Base-by-base conservation (phyloP, 2,113 vertebrate species). In the Pycnonotus jocosus region DNA sequence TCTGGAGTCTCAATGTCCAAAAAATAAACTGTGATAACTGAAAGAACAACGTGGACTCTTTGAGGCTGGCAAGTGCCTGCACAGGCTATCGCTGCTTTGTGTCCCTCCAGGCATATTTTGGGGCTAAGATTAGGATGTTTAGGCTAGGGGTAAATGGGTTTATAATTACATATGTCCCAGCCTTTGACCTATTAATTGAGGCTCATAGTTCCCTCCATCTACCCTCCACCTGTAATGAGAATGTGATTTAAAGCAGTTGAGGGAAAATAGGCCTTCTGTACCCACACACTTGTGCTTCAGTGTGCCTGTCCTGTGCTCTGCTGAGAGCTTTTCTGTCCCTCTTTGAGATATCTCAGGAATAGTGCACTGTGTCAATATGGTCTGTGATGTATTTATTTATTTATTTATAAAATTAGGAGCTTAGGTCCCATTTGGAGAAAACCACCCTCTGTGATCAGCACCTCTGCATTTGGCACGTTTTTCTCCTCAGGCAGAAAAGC, bases 71-170 rank as follows among this genome's bases (percentile, higher is more conserved):
- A 40, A 30, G 40, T 23, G 8, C 0, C 71, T 44, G 21, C 53
- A 24, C 0, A 23, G 64, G 56, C 57, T 92, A 15, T 74, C 0
- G 0, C 62, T 65, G 68, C 16, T 87, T 37, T 76, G 44, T 0
- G 2, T 65, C 1, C 1, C 66, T 87, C 58, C 50, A 62, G 53
- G 72, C 69, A 1, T 90, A 47, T 45, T 89, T 85, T 70, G 77
- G 13, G 45, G 64, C 81, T 82, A 38, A 92, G 93, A 93, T 91
- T 94, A 85, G 57, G 76, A 81, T 96, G 93, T 89, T 97, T 94
- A 94, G 92, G 53, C 83, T 92, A 81, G 48, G 69, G n/a, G 23
- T 22, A 78, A 88, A 82, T 66, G 62, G 40, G n/a, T 61, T 94
- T 90, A 85, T 89, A 86, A 89, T 64, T 81, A 69, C 40, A 50